Evolutionary conservation across 2,113 vertebrate species (phyloP), one percentile per base, ranked within the genome.

Genomic region (Crotophaga sulcirostris): DNA sequence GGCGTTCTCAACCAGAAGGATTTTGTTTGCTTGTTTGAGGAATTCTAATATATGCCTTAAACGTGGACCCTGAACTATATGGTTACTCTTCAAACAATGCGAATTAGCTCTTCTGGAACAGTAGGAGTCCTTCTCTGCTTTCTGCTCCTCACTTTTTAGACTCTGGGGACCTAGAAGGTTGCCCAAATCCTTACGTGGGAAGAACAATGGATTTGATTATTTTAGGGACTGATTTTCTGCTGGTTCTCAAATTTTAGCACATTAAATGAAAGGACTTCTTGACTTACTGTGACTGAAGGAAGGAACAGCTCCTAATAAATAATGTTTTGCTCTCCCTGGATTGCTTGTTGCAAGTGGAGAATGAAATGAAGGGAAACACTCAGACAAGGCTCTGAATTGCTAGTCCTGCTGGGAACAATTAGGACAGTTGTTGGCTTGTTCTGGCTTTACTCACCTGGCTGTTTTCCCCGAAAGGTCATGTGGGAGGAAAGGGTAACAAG

Each of bases 381-480:
- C 8, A 20, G 67, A 31, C 36, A 23, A 81, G 7, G 9, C 31
- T 45, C 25, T n/a, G 80, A 45, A 67, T 64, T 89, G 24, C 20
- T 34, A 21, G 47, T 68, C 16, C 63, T 92, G 42, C 62, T 78
- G 33, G 34, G 60, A 75, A 20, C 49, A 38, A 63, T 44, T 60
- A 82, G 54, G 62, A 21, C 38, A 67, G 34, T 40, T 73, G 54
- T 24, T 84, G 77, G 31, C 45, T 58, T 66, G 4, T 54, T 93
- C 60, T 80, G 66, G 16, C 60, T 51, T 73, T 80, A 10, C 20
- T 47, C 21, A 38, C 45, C 49, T 79, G 66, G 29, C 40, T 75
- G 0, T 44, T 83, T 70, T 44, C 14, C 45, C 21, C 8, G 13
- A 29, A 60, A 85, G 31, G 11, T 66, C 20, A 18, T 0, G 0